These are phyloP conservation scores for Pristionchus exspectatus DNA, from an alignment of 2,888 invertebrate genomes.

Conservation along the genomic window DNA sequence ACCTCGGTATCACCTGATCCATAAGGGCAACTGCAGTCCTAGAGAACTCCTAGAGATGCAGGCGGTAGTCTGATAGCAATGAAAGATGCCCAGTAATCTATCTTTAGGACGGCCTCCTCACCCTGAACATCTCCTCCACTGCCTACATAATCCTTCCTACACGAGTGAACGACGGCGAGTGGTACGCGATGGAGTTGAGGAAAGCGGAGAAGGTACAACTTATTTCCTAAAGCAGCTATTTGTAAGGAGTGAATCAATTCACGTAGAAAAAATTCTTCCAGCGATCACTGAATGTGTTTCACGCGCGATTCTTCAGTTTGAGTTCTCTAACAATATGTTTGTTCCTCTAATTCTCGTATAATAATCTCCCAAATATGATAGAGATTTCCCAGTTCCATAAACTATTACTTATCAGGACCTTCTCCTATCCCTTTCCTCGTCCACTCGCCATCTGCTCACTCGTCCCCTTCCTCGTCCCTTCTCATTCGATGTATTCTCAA, in stretches of 20 bases:
- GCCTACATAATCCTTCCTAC: constrained; percentile 64
- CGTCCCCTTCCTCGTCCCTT: constrained; percentile 58
- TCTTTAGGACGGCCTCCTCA: constrained; percentile 65
- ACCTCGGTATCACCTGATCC: neutral
- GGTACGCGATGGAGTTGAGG: constrained; percentile 67
- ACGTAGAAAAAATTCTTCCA: too few species aligned
- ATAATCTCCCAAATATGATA: too few species aligned
- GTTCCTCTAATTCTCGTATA: too few species aligned
- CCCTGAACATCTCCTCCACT: constrained; percentile 64
- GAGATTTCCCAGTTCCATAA: too few species aligned
- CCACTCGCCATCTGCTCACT: constrained; percentile 59
- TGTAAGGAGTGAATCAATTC: too few species aligned
- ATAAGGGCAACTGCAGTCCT: too few species aligned
- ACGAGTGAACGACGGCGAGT: constrained; percentile 72
- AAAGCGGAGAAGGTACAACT: constrained; percentile 62
- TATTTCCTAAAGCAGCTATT: too few species aligned
- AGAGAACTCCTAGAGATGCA: too few species aligned
- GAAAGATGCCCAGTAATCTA: neutral
- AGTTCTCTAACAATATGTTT: too few species aligned
- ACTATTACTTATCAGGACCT: too few species aligned
- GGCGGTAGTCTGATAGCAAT: neutral
- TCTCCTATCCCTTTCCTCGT: constrained; percentile 55
- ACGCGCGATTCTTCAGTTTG: too few species aligned
- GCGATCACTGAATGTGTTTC: too few species aligned
- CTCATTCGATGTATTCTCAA: constrained; percentile 67